These are phyloP conservation scores for Montipora foliosa DNA, from an alignment of 64 coral and sea anemone species.

Conservation along the genomic window DNA sequence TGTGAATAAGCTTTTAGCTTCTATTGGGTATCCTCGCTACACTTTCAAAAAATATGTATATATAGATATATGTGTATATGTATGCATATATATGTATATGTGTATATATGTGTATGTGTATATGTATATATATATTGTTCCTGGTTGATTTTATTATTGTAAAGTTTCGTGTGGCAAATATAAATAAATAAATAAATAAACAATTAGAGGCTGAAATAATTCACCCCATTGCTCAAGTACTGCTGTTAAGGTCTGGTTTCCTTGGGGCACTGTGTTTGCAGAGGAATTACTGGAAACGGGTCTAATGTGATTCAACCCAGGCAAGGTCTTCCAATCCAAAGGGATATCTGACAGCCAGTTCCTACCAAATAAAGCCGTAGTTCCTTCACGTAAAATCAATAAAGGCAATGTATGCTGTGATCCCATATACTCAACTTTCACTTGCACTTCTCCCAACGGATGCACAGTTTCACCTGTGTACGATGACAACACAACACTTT, in stretches of 20 bases:
- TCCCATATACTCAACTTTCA: constrained; percentile 53
- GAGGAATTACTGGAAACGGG: not conserved
- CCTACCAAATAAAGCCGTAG: constrained; percentile 4
- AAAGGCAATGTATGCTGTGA: constrained; percentile 56
- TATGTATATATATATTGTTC: too few relatives aligned
- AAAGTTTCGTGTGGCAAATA: too few relatives aligned
- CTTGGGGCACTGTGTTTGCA: not conserved
- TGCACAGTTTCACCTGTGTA: constrained; percentile 66
- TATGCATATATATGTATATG: too few relatives aligned
- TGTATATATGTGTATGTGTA: too few relatives aligned
- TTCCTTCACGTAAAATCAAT: constrained; percentile 38
- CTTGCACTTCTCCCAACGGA: not conserved
- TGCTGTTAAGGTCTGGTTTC: constrained; percentile 13
- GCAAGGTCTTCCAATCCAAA: constrained; percentile 55
- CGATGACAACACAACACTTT: constrained; percentile 34
- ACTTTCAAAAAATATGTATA: too few relatives aligned
- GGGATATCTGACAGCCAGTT: not conserved
- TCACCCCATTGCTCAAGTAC: constrained; percentile 38
- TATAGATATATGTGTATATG: too few relatives aligned
- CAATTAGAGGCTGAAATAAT: not conserved
- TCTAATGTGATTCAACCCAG: constrained; percentile 50
- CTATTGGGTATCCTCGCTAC: too few relatives aligned
- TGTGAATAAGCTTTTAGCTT: too few relatives aligned
- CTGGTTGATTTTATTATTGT: too few relatives aligned
- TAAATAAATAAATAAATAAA: too few relatives aligned